Conservation (phyloP, 2,888 invertebrate species). For the Tachina lurida region DNA sequence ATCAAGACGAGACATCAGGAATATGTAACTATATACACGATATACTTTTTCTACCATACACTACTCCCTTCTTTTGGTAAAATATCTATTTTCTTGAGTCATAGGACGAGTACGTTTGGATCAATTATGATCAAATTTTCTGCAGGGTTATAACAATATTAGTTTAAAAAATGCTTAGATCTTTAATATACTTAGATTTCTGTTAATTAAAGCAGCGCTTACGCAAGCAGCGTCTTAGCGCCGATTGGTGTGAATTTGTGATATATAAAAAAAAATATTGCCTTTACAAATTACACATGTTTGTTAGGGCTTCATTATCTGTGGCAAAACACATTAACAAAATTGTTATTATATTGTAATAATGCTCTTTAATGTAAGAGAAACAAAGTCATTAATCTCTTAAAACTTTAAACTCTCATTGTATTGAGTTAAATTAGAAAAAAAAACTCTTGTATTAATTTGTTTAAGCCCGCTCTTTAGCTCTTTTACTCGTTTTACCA, state of each 20-base stretch:
- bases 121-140: too few relatives aligned
- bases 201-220: conserved; percentile 54
- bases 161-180: too few relatives aligned
- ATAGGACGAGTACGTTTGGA: too few relatives aligned
- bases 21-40: too few relatives aligned
- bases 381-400: not conserved
- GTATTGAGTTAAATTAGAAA: not conserved
- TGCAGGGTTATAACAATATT: too few relatives aligned
- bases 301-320: conserved; percentile 52
- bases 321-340: conserved; percentile 35
- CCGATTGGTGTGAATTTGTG: conserved; percentile 16
- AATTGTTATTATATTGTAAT: conserved; percentile 24
- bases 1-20: too few relatives aligned
- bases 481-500: conserved; percentile 14
- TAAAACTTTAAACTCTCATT: conserved; percentile 2
- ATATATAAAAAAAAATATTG: not conserved
- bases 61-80: too few relatives aligned
- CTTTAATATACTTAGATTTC: too few relatives aligned
- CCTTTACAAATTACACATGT: conserved; percentile 49
- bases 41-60: too few relatives aligned
- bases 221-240: conserved; percentile 48
- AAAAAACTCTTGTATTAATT: not conserved
- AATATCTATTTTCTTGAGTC: too few relatives aligned
- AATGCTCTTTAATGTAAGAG: conserved; percentile 17
- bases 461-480: not conserved